A percentile compares a stretch with the other conserved stretches of the same genome.
Conservation (phyloP, 2,797 vertebrate genomes). For the Danio tinwini region DNA sequence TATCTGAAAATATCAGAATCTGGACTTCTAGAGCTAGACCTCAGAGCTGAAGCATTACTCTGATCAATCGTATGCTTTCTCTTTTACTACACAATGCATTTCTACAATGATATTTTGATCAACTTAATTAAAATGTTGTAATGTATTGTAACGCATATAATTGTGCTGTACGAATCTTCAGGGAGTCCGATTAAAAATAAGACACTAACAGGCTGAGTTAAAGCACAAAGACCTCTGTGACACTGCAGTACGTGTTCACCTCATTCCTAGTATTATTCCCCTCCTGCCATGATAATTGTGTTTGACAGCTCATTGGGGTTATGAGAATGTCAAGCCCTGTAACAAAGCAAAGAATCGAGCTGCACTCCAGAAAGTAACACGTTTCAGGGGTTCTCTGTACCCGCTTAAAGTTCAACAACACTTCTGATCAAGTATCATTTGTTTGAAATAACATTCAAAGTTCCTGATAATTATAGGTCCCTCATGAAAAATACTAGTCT, state of each 20-base stretch:
- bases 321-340: slow-evolving; percentile 8
- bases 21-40: too few species aligned
- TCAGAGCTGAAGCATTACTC: neutral
- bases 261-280: slow-evolving; percentile 16
- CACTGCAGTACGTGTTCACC: neutral
- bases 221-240: neutral
- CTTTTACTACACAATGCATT: neutral
- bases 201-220: neutral
- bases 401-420: neutral
- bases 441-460: neutral
- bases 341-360: slow-evolving; percentile 3
- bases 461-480: too few species aligned
- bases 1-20: neutral
- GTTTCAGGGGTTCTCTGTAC: neutral
- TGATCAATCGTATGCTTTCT: neutral
- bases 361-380: neutral
- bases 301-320: slow-evolving; percentile 31
- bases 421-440: neutral
- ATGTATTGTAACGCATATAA: neutral
- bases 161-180: neutral
- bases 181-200: neutral
- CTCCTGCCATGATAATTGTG: slow-evolving; percentile 3
- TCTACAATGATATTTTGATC: too few species aligned
- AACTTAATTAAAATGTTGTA: neutral
- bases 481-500: neutral